Base-by-base conservation (phyloP, 92 coral and sea anemone species). In the Siderastrea radians region DNA sequence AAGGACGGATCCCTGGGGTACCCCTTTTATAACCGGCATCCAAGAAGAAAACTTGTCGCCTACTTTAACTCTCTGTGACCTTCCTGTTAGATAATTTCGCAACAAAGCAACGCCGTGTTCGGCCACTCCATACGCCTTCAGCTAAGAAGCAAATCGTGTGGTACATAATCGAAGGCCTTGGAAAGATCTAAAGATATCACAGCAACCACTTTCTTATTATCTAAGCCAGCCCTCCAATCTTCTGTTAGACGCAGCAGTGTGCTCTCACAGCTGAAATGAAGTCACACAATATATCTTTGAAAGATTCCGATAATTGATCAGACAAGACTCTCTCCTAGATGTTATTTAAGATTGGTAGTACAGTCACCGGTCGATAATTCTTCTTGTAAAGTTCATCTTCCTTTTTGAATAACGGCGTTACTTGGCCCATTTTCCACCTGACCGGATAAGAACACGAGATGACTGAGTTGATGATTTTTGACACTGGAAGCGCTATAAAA, bases 351-450 rank as follows among this genome's bases (percentile, higher is more conserved):
- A 71, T 81, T 44, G 87, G 88, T 43, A 88, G 88, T 19, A 87
- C 38, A 26, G 38, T 26, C 38, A 26, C 38, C 38, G 38, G 38
- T 26, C 38, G 38, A 26, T 88, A 88, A 52, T 78, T 83, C 47
- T 38, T 64, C 65, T 89, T 70, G 58, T 70, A 12, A 47, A 75
- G 83, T 63, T 85, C 84, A 66, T 85, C 76, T 38, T 65, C 84
- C 45, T 85, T 85, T 49, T 85, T 85, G 38, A 63, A 77, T 7
- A 72, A 5, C 13, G 87, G 81, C 52, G 87, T 76, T 74, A 75
- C 47, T 70, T 85, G 89, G 51, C 83, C 89, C 89, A 75, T 85
- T 75, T 85, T 85, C 83, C 89, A 85, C 44, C 83, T 53, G 19
- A 76, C 62, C 48, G 89, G 84, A 63, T 85, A 75, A 60, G 17